phyloP scores from a whole-genome alignment of 1,140 invertebrate genomes.

The Heliconius eleuchia region DNA sequence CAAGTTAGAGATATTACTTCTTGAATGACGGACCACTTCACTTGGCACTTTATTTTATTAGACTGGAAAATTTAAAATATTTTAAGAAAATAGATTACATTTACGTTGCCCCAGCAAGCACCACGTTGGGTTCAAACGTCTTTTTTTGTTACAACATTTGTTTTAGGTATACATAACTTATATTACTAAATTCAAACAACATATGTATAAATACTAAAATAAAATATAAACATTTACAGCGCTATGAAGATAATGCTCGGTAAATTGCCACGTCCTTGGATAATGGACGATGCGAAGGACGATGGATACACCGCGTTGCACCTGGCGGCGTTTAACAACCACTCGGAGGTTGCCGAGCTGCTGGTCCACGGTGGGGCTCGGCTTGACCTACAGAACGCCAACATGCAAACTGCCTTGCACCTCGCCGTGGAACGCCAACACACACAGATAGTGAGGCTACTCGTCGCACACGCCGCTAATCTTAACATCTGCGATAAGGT shows the following conservation, averaged over 20 bases:
- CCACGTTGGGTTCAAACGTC: too few species aligned
- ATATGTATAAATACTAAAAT: constrained; percentile 9
- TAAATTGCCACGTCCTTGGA: constrained; percentile 96
- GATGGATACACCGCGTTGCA: constrained; percentile 98
- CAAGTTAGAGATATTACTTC: too few species aligned
- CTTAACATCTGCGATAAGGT: constrained; percentile 96
- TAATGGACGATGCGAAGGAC: constrained; percentile 99
- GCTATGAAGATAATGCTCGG: constrained; percentile 95
- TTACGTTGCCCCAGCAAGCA: too few species aligned
- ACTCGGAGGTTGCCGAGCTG: constrained; percentile 97
- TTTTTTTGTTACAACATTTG: too few species aligned
- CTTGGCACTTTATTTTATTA: too few species aligned
- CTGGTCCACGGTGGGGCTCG: constrained; percentile 94
- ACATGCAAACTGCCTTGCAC: constrained; percentile 97
- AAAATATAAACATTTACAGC: constrained; percentile 79
- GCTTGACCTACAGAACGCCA: constrained; percentile 96
- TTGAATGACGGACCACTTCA: too few species aligned
- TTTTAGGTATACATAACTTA: too few species aligned
- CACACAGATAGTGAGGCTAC: constrained; percentile 95
- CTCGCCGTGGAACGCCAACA: constrained; percentile 97
- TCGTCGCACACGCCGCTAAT: constrained; percentile 96
- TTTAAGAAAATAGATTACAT: too few species aligned
- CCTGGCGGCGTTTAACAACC: constrained; percentile 97
- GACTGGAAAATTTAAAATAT: too few species aligned
- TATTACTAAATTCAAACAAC: background rate